phyloP scores from a whole-genome alignment of 2,888 invertebrate species.

The Cremastinae sp. region DNA sequence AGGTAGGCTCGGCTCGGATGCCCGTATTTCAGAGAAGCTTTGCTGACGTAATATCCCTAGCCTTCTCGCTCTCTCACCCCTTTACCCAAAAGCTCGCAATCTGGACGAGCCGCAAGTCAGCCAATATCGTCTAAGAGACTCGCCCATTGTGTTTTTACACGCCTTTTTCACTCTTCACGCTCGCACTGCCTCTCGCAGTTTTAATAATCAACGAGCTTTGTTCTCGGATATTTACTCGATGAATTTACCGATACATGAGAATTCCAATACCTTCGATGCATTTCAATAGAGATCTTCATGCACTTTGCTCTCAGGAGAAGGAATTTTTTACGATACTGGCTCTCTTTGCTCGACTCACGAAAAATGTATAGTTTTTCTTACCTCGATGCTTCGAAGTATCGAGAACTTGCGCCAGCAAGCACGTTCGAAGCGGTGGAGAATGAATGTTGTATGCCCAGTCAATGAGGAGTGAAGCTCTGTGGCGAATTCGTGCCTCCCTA shows the following conservation, averaged over 20 bases:
- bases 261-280: background rate
- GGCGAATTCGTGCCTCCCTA: conserved; percentile 14
- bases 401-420: conserved; percentile 21
- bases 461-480: conserved; percentile 31
- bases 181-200: background rate
- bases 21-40: conserved; percentile 59
- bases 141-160: conserved; percentile 39
- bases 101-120: conserved; percentile 45
- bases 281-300: too few relatives aligned
- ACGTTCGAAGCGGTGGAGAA: conserved; percentile 34
- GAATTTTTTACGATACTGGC: background rate
- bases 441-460: conserved; percentile 51
- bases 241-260: background rate
- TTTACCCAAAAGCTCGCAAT: conserved; percentile 24
- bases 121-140: conserved; percentile 61
- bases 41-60: conserved; percentile 64
- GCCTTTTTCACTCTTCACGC: conserved; percentile 29
- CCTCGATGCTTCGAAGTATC: conserved; percentile 5
- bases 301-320: too few relatives aligned
- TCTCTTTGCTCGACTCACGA: background rate
- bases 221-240: background rate
- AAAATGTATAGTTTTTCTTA: background rate
- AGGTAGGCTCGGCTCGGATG: conserved; percentile 45
- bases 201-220: conserved; percentile 7
- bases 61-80: conserved; percentile 20